These are phyloP conservation scores for Florisuga fusca DNA, from an alignment of 2,797 vertebrate genomes.

Conservation along the genomic window DNA sequence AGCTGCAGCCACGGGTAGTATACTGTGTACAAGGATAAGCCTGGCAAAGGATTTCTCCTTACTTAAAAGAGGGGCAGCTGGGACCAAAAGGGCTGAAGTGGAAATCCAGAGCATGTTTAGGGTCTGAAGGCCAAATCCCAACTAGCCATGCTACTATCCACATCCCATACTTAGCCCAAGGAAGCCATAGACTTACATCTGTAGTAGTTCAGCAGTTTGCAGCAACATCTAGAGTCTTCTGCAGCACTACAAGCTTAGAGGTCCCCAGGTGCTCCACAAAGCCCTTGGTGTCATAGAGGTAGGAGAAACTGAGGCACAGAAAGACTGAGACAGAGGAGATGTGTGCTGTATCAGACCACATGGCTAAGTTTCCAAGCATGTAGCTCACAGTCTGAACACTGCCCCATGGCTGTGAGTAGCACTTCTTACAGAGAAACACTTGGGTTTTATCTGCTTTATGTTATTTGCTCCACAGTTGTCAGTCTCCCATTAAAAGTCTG, in stretches of 20 bases:
- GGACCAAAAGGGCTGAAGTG: neutral
- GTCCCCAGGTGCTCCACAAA: neutral
- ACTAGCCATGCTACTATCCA: neutral
- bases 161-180: fast-evolving
- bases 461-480: neutral
- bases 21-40: neutral
- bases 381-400: neutral
- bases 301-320: neutral
- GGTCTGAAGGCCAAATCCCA: neutral
- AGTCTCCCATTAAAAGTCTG: neutral
- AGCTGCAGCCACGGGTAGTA: neutral
- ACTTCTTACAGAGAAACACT: fast-evolving
- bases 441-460: neutral
- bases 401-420: neutral
- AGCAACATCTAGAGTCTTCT: neutral
- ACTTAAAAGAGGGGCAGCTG: neutral
- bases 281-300: fast-evolving
- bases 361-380: neutral
- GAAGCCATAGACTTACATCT: neutral
- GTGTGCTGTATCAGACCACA: neutral
- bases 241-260: neutral
- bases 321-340: neutral
- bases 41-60: neutral
- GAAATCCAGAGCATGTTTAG: neutral
- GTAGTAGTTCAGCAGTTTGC: neutral